A percentile compares a stretch with the other conserved stretches of the same genome.
Evolutionary conservation across 2,888 invertebrate genomes (phyloP).

Genomic region (Hirtodrosophila alboralis): DNA sequence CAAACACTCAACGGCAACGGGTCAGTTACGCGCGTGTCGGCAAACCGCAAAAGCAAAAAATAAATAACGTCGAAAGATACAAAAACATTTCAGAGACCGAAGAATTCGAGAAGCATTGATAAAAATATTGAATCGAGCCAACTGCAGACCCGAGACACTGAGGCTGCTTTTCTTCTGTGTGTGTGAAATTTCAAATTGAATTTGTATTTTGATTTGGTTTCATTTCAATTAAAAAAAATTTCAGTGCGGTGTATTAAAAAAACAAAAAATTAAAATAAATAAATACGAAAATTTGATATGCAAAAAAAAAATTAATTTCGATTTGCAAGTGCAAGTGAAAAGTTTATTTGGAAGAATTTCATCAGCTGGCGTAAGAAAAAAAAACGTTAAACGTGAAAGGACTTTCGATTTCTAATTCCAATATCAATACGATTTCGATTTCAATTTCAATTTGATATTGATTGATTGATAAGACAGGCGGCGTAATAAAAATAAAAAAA

Average conservation of each 20-base stretch:
- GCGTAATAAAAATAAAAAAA: neutral
- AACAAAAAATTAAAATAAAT: conserved; percentile 12
- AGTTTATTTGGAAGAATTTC: conserved; percentile 34
- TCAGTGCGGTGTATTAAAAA: too few species aligned
- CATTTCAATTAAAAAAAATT: conserved; percentile 9
- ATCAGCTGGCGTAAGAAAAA: conserved; percentile 25
- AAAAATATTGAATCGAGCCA: conserved; percentile 48
- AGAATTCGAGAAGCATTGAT: conserved; percentile 47
- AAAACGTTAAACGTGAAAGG: conserved; percentile 42
- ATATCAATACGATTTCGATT: neutral
- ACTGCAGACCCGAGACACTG: conserved; percentile 46
- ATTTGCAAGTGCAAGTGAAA: conserved; percentile 29
- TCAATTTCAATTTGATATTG: conserved; percentile 6
- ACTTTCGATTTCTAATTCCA: conserved; percentile 52
- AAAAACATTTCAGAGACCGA: conserved; percentile 48
- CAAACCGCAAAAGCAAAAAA: conserved; percentile 46
- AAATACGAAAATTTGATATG: conserved; percentile 1
- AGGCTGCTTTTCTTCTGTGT: conserved; percentile 34
- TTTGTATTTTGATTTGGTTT: conserved; percentile 25
- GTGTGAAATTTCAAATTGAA: conserved; percentile 39
- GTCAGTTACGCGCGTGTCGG: conserved; percentile 69
- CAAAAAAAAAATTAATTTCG: too few species aligned
- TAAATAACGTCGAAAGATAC: conserved; percentile 47
- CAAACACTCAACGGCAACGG: conserved; percentile 69
- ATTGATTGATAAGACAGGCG: conserved; percentile 24